Evolutionary conservation across 2,888 invertebrate species (phyloP).

Genomic region (Lithophane socia): DNA sequence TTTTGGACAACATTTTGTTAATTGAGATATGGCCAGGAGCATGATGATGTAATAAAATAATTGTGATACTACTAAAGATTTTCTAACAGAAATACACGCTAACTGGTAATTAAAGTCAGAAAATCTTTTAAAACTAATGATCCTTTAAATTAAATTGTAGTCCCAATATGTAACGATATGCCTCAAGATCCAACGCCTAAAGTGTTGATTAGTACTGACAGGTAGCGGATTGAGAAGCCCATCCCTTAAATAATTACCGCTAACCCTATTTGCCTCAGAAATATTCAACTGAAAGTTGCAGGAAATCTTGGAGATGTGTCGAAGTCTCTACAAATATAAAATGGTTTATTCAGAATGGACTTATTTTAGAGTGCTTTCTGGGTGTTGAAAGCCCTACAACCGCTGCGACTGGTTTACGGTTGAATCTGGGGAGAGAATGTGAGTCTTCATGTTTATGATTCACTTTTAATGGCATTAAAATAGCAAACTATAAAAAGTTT

Average conservation of each 20-base stretch:
- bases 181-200: neutral
- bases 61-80: neutral
- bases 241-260: slow-evolving; percentile 35
- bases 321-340: slow-evolving; percentile 20
- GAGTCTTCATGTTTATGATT: slow-evolving; percentile 32
- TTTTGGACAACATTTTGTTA: neutral
- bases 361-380: slow-evolving; percentile 25
- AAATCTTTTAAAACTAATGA: neutral
- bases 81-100: neutral
- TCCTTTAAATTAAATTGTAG: neutral
- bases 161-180: neutral
- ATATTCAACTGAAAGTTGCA: slow-evolving; percentile 35
- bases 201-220: slow-evolving; percentile 52
- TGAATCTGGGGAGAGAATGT: slow-evolving; percentile 4
- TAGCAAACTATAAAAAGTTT: slow-evolving; percentile 21
- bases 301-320: slow-evolving; percentile 24
- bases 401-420: neutral
- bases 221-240: slow-evolving; percentile 21
- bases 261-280: slow-evolving; percentile 24
- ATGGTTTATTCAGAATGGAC: slow-evolving; percentile 25
- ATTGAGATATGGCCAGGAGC: neutral
- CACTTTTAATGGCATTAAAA: slow-evolving; percentile 23
- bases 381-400: slow-evolving; percentile 7
- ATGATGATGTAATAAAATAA: neutral
- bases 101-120: neutral